Evolutionary conservation across 2,113 vertebrate genomes (phyloP).

Genomic region (Ctenodactylus gundi): DNA sequence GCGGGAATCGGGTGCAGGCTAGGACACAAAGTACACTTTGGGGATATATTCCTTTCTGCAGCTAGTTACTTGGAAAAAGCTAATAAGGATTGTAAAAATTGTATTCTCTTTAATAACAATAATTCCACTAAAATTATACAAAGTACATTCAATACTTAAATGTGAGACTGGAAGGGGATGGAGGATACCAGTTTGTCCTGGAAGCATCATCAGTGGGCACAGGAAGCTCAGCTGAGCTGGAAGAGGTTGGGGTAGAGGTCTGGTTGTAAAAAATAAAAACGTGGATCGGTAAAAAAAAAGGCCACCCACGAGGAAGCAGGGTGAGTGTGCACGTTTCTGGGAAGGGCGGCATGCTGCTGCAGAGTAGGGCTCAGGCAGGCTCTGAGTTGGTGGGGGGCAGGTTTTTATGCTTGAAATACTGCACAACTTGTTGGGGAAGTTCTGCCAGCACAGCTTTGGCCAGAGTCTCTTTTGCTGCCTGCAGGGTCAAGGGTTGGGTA

Average conservation of each 20-base stretch:
- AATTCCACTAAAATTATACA: slow-evolving; percentile 89
- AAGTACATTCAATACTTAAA: slow-evolving; percentile 92
- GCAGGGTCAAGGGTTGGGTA: slow-evolving; percentile 32
- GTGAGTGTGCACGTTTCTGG: slow-evolving; percentile 70
- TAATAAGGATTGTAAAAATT: slow-evolving; percentile 83
- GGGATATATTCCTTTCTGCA: slow-evolving; percentile 69
- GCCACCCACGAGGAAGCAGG: slow-evolving; percentile 64
- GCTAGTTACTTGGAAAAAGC: slow-evolving; percentile 79
- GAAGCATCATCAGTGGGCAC: slow-evolving; percentile 71
- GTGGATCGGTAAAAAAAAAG: slow-evolving; percentile 73
- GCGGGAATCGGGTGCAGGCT: slow-evolving; percentile 50
- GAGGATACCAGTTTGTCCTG: slow-evolving; percentile 54
- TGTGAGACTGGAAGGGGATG: slow-evolving; percentile 22
- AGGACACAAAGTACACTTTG: slow-evolving; percentile 77
- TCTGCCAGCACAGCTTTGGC: slow-evolving; percentile 98
- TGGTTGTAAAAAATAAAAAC: slow-evolving; percentile 76
- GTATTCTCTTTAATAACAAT: slow-evolving; percentile 76
- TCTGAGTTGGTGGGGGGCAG: slow-evolving; percentile 91
- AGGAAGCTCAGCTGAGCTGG: slow-evolving; percentile 71
- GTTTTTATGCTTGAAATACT: slow-evolving; percentile 98
- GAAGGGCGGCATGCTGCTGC: slow-evolving; percentile 59
- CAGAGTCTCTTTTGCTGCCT: slow-evolving; percentile 98
- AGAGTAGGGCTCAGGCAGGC: slow-evolving; percentile 82
- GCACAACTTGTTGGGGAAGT: slow-evolving; percentile 97
- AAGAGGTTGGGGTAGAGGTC: slow-evolving; percentile 69